Evolutionary conservation across 2,113 vertebrate genomes (phyloP).

Genomic region (Thunnus maccoyii): DNA sequence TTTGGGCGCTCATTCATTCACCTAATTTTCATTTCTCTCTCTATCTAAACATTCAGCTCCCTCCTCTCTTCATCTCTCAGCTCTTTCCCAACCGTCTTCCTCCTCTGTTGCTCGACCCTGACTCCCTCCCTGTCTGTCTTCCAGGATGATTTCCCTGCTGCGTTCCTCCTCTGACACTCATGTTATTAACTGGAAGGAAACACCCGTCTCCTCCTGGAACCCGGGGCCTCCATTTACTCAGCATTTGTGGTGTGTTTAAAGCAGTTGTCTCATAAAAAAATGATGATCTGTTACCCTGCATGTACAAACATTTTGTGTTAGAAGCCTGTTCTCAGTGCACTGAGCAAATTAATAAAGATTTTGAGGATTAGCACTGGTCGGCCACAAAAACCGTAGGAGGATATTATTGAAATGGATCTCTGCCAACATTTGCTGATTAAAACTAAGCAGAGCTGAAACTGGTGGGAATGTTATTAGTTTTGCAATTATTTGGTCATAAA

Average conservation of each 20-base stretch:
- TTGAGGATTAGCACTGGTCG: background rate
- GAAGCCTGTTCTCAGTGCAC: background rate
- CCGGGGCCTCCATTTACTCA: background rate
- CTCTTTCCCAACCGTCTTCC: conserved; percentile 34
- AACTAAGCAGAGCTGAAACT: too few relatives aligned
- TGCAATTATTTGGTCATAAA: too few relatives aligned
- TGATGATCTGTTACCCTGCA: background rate
- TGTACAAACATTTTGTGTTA: background rate
- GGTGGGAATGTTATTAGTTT: too few relatives aligned
- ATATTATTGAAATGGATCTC: conserved; percentile 13
- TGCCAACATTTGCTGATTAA: background rate
- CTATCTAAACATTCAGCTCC: conserved; percentile 33
- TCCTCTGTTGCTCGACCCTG: conserved; percentile 52
- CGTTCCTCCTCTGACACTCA: conserved; percentile 16
- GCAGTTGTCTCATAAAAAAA: background rate
- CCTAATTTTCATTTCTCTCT: conserved; percentile 27
- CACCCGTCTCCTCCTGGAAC: conserved; percentile 52
- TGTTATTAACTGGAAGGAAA: conserved; percentile 41
- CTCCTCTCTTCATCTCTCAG: conserved; percentile 3
- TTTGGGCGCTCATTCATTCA: conserved; percentile 17
- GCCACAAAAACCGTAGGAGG: background rate
- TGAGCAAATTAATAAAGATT: background rate
- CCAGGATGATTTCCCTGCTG: background rate
- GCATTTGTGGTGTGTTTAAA: background rate
- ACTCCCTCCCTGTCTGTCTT: conserved; percentile 8